Evolutionary conservation across 2,797 vertebrate genomes (phyloP).

Genomic region (Hirundo rustica): DNA sequence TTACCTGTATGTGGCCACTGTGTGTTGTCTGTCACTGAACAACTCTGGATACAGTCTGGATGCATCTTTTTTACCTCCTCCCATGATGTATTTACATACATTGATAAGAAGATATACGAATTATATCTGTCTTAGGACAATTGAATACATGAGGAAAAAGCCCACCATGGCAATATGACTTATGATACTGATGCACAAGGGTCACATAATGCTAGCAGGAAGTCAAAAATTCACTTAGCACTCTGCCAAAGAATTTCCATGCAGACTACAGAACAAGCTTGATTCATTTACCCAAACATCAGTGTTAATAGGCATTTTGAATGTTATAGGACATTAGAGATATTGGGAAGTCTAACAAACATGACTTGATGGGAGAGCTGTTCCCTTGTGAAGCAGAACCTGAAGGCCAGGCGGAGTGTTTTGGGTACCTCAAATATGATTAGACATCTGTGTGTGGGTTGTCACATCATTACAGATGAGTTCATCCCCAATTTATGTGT

Average conservation of each 20-base stretch:
- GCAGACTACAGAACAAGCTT: neutral
- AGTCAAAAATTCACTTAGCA: neutral
- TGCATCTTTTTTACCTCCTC: neutral
- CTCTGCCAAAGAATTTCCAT: neutral
- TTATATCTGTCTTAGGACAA: neutral
- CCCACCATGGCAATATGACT: fast-evolving
- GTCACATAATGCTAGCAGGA: neutral
- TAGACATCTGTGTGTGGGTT: neutral
- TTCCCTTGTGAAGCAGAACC: neutral
- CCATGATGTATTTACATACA: neutral
- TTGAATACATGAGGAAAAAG: neutral
- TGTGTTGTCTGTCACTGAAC: neutral
- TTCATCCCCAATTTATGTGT: neutral
- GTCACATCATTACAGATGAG: neutral
- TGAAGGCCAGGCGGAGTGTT: neutral
- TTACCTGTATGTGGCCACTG: neutral
- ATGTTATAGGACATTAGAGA: neutral
- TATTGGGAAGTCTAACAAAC: neutral
- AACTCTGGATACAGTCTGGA: too few relatives aligned
- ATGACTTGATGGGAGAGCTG: neutral
- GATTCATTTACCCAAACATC: neutral
- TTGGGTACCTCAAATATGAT: neutral
- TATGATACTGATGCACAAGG: neutral
- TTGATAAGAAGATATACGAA: neutral
- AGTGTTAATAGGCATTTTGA: neutral